Percentiles rank a stretch among this genome's conserved stretches.
These are phyloP conservation scores for Andrena fulva DNA, from an alignment of 2,888 invertebrate genomes.

Conservation along the genomic window DNA sequence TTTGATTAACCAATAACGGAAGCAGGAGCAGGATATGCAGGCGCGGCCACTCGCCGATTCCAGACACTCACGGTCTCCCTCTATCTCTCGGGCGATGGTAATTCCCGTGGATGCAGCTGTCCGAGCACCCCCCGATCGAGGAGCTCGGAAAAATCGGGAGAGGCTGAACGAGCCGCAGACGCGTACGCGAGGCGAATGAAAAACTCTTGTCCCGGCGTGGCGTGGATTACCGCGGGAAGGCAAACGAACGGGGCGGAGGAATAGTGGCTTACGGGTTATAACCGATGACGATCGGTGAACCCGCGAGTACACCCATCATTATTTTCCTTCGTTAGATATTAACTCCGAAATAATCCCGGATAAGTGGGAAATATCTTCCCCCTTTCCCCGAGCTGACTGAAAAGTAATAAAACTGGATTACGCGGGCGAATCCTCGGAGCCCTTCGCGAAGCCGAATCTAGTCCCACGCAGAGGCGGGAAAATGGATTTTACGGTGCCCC, in stretches of 20 bases:
- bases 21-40: slow-evolving; percentile 36
- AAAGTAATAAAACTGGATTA: slow-evolving; percentile 76
- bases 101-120: slow-evolving; percentile 19
- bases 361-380: slow-evolving; percentile 70
- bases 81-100: background rate
- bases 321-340: slow-evolving; percentile 70
- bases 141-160: slow-evolving; percentile 20
- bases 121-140: background rate
- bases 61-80: slow-evolving; percentile 13
- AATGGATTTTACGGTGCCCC: slow-evolving; percentile 70
- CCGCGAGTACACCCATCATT: slow-evolving; percentile 46
- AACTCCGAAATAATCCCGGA: slow-evolving; percentile 67
- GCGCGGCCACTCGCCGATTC: slow-evolving; percentile 30
- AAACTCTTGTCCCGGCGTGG: background rate
- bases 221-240: slow-evolving; percentile 11
- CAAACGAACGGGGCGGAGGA: slow-evolving; percentile 3
- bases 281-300: slow-evolving; percentile 20
- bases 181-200: slow-evolving; percentile 20
- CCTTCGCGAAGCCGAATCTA: slow-evolving; percentile 58
- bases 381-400: slow-evolving; percentile 64
- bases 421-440: slow-evolving; percentile 58
- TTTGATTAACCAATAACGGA: slow-evolving; percentile 71
- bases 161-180: background rate
- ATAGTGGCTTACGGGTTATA: slow-evolving; percentile 1
- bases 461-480: slow-evolving; percentile 64